Percentiles rank a stretch among this genome's conserved stretches.
Evolutionary conservation across 2,888 invertebrate genomes (phyloP).

Genomic region (Heliconius ethilla): DNA sequence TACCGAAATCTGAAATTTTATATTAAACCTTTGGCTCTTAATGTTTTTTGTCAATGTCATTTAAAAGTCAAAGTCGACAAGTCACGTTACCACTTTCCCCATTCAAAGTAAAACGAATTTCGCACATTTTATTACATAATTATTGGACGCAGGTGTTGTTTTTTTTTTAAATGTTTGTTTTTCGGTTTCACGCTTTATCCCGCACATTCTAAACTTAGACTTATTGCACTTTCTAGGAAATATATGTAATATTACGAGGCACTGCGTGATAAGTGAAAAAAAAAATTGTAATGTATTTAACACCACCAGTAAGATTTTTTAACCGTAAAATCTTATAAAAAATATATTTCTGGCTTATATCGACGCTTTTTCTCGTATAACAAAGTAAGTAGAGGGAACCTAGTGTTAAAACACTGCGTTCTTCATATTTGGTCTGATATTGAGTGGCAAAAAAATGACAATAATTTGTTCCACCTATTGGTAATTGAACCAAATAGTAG

Average conservation of each 20-base stretch:
- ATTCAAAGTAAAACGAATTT: constrained; percentile 40
- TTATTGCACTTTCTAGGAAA: too few species aligned
- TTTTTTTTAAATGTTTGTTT: too few species aligned
- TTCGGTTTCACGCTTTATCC: too few species aligned
- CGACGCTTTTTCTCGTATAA: too few species aligned
- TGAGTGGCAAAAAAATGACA: not conserved
- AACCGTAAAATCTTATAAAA: too few species aligned
- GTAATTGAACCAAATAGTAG: not conserved
- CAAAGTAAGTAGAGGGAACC: not conserved
- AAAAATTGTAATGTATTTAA: too few species aligned
- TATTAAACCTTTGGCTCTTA: constrained; percentile 53
- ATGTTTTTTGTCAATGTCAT: constrained; percentile 61
- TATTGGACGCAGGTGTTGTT: not conserved
- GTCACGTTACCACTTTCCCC: constrained; percentile 58
- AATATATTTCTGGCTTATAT: too few species aligned
- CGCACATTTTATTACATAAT: constrained; percentile 37
- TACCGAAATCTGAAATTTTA: constrained; percentile 35
- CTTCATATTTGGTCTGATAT: not conserved
- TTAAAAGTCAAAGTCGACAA: constrained; percentile 61
- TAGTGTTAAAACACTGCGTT: not conserved
- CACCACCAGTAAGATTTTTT: too few species aligned
- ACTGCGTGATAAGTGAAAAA: too few species aligned
- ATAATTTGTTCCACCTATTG: not conserved
- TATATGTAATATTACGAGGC: too few species aligned
- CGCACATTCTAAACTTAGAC: too few species aligned